Evolutionary conservation across 1,140 invertebrate species (phyloP).

Genomic region (Hyposmocoma kahamanoa): DNA sequence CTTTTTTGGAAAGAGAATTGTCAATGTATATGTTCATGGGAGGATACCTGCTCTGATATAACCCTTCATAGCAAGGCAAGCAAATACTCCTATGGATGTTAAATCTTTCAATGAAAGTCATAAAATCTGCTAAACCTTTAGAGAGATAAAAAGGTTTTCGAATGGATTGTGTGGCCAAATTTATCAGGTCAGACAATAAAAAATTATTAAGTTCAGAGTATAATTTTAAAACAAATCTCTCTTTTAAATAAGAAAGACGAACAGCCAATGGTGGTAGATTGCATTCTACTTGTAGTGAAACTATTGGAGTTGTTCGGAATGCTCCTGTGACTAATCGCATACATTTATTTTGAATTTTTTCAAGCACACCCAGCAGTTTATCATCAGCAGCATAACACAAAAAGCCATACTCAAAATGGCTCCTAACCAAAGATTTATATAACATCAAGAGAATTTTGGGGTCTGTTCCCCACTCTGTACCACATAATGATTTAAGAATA

Average conservation of each 20-base stretch:
- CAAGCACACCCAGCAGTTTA: not conserved
- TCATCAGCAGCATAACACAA: not conserved
- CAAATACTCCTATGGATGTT: not conserved
- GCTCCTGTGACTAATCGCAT: constrained; percentile 1
- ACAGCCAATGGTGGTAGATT: constrained; percentile 10
- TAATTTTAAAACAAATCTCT: constrained; percentile 5
- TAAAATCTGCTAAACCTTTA: not conserved
- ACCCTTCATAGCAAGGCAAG: constrained; percentile 2
- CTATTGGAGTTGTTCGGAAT: constrained; percentile 7
- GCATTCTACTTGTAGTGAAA: constrained; percentile 16
- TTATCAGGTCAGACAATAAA: not conserved
- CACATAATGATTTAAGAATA: not conserved
- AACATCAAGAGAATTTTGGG: constrained; percentile 4
- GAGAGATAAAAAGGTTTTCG: not conserved
- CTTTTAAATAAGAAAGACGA: constrained; percentile 11
- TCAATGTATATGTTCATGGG: not conserved
- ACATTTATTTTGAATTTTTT: constrained; percentile 8
- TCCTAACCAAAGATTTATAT: constrained; percentile 1
- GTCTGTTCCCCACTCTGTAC: not conserved
- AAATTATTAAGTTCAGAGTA: not conserved
- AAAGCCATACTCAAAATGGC: constrained; percentile 7
- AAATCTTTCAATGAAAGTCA: not conserved
- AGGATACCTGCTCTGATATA: not conserved
- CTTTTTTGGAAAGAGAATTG: not conserved
- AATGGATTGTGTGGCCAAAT: no score